Evolutionary conservation across 2,113 vertebrate genomes (phyloP).

Genomic region (Andinoacara biseriatus): DNA sequence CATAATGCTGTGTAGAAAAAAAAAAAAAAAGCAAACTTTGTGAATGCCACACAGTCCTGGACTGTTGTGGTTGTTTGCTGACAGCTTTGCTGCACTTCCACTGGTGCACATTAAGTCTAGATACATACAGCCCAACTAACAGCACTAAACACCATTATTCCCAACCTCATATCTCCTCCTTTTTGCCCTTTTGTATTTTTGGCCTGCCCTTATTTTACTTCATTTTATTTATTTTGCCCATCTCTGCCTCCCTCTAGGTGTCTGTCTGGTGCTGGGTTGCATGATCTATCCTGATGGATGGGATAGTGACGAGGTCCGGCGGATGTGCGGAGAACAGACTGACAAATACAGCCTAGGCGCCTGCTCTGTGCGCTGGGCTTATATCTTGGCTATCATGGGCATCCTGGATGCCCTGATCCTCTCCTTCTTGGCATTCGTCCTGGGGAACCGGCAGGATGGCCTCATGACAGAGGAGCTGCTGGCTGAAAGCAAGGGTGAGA

Average conservation of each 20-base stretch:
- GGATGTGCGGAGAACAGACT: conserved; percentile 95
- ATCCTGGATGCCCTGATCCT: conserved; percentile 97
- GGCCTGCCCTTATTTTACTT: not conserved
- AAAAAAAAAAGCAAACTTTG: not conserved
- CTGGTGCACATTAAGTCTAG: conserved; percentile 3
- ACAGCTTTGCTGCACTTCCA: conserved; percentile 12
- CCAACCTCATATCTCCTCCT: conserved; percentile 6
- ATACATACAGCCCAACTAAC: not conserved
- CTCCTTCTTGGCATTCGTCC: conserved; percentile 95
- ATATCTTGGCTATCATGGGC: conserved; percentile 96
- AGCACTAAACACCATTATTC: conserved; percentile 6
- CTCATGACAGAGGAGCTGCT: conserved; percentile 96
- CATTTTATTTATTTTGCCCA: not conserved
- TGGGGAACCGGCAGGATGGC: conserved; percentile 95
- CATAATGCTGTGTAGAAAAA: not conserved
- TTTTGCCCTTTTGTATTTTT: not conserved
- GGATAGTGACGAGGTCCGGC: conserved; percentile 93
- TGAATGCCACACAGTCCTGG: not conserved
- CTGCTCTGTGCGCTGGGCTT: conserved; percentile 95
- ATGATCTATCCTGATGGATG: conserved; percentile 98
- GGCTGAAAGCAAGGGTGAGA: conserved; percentile 96
- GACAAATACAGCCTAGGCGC: conserved; percentile 96
- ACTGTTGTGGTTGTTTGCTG: conserved; percentile 19
- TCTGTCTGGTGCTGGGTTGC: conserved; percentile 94
- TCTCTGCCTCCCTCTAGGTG: conserved; percentile 74